phyloP scores from a whole-genome alignment of 2,797 vertebrate genomes.

The Sparidentex hasta region DNA sequence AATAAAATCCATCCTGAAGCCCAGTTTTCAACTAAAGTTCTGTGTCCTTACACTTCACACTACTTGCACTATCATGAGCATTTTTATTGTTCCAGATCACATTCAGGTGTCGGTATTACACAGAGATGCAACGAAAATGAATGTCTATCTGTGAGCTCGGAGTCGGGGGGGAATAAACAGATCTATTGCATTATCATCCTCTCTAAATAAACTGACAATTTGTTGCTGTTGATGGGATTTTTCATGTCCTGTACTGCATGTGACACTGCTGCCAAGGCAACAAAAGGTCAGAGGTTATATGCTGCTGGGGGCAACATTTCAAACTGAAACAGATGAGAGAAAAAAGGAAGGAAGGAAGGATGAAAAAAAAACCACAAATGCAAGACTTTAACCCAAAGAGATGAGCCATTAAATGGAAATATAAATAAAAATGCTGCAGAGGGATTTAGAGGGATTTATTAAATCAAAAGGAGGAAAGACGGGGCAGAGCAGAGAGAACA shows the following conservation, averaged over 20 bases:
- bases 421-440: background rate
- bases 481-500: slow-evolving; percentile 9
- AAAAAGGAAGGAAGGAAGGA: background rate
- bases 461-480: slow-evolving; percentile 7
- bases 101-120: background rate
- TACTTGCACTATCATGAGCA: background rate
- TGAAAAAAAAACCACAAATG: background rate
- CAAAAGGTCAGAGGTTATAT: slow-evolving; percentile 54
- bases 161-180: background rate
- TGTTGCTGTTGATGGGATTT: background rate
- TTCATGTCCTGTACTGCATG: slow-evolving; percentile 19
- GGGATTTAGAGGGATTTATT: slow-evolving; percentile 1
- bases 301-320: slow-evolving; percentile 1
- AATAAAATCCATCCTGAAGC: slow-evolving; percentile 11
- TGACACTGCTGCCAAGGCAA: slow-evolving; percentile 44
- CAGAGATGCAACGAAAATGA: background rate
- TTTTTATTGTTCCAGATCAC: background rate
- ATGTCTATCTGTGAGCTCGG: background rate
- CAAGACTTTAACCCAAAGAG: background rate
- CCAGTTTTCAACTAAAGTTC: background rate
- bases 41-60: background rate
- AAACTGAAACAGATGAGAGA: background rate
- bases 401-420: slow-evolving; percentile 7
- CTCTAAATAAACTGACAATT: background rate
- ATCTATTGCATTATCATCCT: background rate